Percentiles rank a stretch among this genome's conserved stretches.
These are phyloP conservation scores for Dasypogon diadema DNA, from an alignment of 2,888 invertebrate species.

Conservation along the genomic window DNA sequence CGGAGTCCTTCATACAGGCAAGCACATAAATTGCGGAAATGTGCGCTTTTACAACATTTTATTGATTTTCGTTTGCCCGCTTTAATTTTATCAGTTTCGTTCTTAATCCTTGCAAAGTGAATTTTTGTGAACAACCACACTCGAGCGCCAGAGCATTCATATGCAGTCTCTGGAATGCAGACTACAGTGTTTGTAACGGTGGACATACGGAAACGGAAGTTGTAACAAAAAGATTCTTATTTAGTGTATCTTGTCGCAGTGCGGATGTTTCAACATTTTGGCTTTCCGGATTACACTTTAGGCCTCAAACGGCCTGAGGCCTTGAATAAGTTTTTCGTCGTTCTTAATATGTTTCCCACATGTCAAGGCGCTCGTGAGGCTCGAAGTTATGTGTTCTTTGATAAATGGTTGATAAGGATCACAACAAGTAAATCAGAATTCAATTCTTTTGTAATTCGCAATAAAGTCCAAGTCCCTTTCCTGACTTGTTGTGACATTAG, in stretches of 20 bases:
- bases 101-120: not conserved
- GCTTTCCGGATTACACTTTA: not conserved
- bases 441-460: not conserved
- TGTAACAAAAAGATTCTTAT: not conserved
- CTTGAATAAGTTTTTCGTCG: constrained; percentile 1
- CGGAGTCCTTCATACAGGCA: not conserved
- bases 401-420: too few relatives aligned
- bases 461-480: too few relatives aligned
- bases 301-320: not conserved
- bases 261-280: constrained; percentile 28
- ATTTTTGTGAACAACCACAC: not conserved
- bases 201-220: not conserved
- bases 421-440: too few relatives aligned
- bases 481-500: too few relatives aligned
- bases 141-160: not conserved
- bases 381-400: not conserved
- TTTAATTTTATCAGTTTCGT: constrained; percentile 7
- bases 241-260: constrained; percentile 30
- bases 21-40: not conserved
- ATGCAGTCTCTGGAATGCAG: not conserved
- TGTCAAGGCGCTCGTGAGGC: not conserved
- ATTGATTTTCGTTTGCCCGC: constrained; percentile 25
- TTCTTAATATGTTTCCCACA: constrained; percentile 13
- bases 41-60: not conserved
- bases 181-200: too few relatives aligned